These are phyloP conservation scores for Leptopterna dolabrata DNA, from an alignment of 2,888 invertebrate species.

Conservation along the genomic window DNA sequence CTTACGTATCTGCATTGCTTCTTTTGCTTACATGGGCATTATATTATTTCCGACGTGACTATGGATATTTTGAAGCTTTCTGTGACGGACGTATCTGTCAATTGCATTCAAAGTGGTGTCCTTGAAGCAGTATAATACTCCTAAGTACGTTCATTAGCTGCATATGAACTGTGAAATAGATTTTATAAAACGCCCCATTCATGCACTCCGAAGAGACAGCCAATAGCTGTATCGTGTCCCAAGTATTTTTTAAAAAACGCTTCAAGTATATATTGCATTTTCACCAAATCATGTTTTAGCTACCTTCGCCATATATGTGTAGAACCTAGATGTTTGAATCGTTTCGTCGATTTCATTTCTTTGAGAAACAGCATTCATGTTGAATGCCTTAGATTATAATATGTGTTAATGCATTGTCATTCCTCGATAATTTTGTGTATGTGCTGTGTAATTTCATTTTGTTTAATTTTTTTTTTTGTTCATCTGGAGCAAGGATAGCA, in stretches of 20 bases:
- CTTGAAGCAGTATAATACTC: conserved; percentile 20
- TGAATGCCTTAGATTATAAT: conserved; percentile 13
- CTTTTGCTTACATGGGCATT: conserved; percentile 30
- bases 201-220: not conserved
- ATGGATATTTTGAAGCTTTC: conserved; percentile 15
- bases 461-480: conserved; percentile 16
- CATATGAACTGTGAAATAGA: conserved; percentile 17
- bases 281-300: not conserved
- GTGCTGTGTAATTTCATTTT: not conserved
- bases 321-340: not conserved
- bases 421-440: conserved; percentile 4
- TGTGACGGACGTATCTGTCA: conserved; percentile 16
- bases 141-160: not conserved
- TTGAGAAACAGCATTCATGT: not conserved
- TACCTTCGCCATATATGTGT: not conserved
- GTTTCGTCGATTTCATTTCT: not conserved
- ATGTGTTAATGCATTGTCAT: conserved; percentile 20
- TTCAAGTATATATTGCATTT: conserved; percentile 20
- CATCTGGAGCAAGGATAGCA: not conserved
- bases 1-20: conserved; percentile 35
- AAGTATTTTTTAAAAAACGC: not conserved
- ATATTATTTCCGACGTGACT: not conserved
- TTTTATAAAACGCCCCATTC: not conserved
- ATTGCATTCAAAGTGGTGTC: conserved; percentile 4
- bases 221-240: not conserved